Base-by-base conservation (phyloP, 2,888 invertebrate genomes). In the Julus scanicus region DNA sequence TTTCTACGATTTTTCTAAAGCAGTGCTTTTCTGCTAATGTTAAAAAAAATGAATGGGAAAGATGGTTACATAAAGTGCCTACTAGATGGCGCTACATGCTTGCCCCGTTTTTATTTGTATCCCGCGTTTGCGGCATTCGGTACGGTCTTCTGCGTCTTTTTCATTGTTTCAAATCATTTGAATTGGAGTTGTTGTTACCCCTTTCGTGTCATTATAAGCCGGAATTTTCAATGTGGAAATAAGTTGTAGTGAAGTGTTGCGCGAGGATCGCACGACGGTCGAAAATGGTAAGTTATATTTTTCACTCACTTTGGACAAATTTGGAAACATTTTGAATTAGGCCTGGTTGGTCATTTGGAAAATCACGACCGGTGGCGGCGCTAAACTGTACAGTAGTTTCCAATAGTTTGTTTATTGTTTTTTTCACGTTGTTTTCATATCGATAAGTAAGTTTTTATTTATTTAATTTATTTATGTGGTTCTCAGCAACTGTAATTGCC, bases 151-250 rank as follows among this genome's bases (percentile, higher is more conserved):
- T 71, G 63, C 63, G 63, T 71, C 63, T 71, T 71, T 71, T 71
- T 71, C 63, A 71, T 71, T 71, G 63, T 71, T 57, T 71, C 63
- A 20, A 71, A 71, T 71, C 63, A 71, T 29, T 71, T 71, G 63
- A 71, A 71, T 9, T 71, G 63, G 63, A 71, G 63, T 71, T 71
- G 20, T 20, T 20, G 63, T 6, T 20, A 5, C 20, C 63, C 63
- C 8, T 71, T 71, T 20, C 8, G 63, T 71, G 63, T 71, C 63
- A 71, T 8, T 71, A 20, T 20, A 20, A 71, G 9, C 63, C 9
- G 63, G 63, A 71, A 71, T 71, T 29, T 6, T 2, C n/a, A 71
- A 71, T 71, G 63, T 71, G 63, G 20, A 20, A 71, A 20, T 71
- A 71, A 71, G 63, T 71, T 8, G 20, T 20, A 20, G 20, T 20